These are phyloP conservation scores for Epinephelus cyanopodus DNA, from an alignment of 2,113 vertebrate genomes.

Conservation along the genomic window DNA sequence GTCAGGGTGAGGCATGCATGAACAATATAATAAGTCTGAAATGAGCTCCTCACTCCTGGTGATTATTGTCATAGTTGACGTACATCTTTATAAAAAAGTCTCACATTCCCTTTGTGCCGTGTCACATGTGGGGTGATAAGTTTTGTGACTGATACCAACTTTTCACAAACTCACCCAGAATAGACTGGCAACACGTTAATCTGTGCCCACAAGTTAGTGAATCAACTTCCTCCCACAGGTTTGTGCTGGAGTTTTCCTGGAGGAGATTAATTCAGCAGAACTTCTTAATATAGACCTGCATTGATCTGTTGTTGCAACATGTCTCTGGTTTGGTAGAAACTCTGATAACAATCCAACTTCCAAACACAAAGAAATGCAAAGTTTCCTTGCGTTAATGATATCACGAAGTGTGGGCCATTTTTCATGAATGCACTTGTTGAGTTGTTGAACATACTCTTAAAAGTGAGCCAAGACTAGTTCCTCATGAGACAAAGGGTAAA, in stretches of 20 bases:
- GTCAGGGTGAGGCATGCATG: constrained; percentile 36
- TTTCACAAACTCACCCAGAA: constrained; percentile 13
- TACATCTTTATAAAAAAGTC: constrained; percentile 30
- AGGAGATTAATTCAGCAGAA: constrained; percentile 60
- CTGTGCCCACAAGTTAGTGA: background rate
- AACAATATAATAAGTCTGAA: constrained; percentile 63
- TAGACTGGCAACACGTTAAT: constrained; percentile 16
- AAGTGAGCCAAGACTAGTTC: constrained; percentile 16
- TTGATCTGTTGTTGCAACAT: constrained; percentile 53
- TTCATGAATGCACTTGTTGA: constrained; percentile 33
- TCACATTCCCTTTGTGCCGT: constrained; percentile 18
- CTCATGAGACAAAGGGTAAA: constrained; percentile 54
- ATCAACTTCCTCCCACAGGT: constrained; percentile 27
- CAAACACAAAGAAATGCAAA: constrained; percentile 44
- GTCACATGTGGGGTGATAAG: constrained; percentile 29
- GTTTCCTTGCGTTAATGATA: constrained; percentile 44
- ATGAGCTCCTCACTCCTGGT: constrained; percentile 50
- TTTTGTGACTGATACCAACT: constrained; percentile 38
- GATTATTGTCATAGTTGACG: constrained; percentile 44
- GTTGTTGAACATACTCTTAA: constrained; percentile 31
- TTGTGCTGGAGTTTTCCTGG: constrained; percentile 12
- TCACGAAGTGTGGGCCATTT: constrained; percentile 4
- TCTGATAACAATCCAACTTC: constrained; percentile 47
- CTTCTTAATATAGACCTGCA: constrained; percentile 51
- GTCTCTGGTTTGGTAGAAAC: constrained; percentile 49